These are phyloP conservation scores for Phataginus tricuspis DNA, from an alignment of 2,797 vertebrate species.

Conservation along the genomic window DNA sequence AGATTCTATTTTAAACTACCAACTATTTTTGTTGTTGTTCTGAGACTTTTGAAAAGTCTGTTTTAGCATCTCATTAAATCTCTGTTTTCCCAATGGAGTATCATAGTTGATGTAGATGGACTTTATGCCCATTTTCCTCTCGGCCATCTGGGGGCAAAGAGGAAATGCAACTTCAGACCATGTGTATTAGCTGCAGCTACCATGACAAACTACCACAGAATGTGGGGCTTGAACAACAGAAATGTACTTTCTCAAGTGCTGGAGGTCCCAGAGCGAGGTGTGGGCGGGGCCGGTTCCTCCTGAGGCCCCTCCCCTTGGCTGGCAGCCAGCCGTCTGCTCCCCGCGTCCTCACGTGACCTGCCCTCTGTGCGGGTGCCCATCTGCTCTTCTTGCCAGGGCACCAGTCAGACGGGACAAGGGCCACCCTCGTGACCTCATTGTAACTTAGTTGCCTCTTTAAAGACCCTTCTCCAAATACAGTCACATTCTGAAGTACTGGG, in stretches of 20 bases:
- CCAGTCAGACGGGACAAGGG: background rate
- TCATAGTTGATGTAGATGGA: background rate
- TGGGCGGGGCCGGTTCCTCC: background rate
- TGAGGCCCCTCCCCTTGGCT: background rate
- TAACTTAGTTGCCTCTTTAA: background rate
- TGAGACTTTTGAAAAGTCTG: background rate
- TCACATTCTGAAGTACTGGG: background rate
- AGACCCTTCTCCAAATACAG: background rate
- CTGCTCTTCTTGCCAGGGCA: background rate
- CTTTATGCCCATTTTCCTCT: background rate
- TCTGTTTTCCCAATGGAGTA: background rate
- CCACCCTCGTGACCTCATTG: background rate
- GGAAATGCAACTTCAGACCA: background rate
- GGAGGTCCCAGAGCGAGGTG: background rate
- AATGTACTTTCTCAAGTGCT: background rate
- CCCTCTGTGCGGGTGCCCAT: too few relatives aligned
- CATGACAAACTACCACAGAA: background rate
- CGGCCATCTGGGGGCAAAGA: background rate
- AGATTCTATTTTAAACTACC: background rate
- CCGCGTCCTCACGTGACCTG: accelerated
- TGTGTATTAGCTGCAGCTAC: too few relatives aligned
- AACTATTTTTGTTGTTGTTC: background rate
- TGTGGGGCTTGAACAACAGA: background rate
- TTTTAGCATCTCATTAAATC: background rate
- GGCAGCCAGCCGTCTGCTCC: background rate